Evolutionary conservation across 2,797 vertebrate species (phyloP).

Genomic region (Liparis tanakae): DNA sequence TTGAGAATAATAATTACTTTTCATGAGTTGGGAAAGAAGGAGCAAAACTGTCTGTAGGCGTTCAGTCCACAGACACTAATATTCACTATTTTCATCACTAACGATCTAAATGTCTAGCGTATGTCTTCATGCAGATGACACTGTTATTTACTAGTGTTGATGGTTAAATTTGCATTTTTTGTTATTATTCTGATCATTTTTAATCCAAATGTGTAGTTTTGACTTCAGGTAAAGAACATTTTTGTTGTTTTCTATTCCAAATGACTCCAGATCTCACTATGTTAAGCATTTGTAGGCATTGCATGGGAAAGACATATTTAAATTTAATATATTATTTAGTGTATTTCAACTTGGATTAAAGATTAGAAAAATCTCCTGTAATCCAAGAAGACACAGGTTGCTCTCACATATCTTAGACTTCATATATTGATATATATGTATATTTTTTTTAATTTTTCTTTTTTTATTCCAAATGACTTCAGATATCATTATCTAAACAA

Average conservation of each 20-base stretch:
- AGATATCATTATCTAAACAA: not conserved
- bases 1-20: not conserved
- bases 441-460: no score
- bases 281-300: not conserved
- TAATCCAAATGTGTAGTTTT: not conserved
- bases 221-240: not conserved
- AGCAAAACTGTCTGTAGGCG: not conserved
- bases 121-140: constrained; percentile 3
- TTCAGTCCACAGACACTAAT: not conserved
- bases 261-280: not conserved
- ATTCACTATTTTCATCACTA: not conserved
- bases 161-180: not conserved
- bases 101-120: not conserved
- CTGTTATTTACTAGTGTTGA: not conserved
- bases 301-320: no score
- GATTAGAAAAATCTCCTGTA: no score
- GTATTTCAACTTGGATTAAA: no score
- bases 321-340: no score
- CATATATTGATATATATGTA: no score
- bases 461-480: not conserved
- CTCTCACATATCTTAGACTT: no score
- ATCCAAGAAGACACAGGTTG: no score
- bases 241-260: not conserved
- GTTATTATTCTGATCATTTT: not conserved
- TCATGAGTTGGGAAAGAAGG: no score